Evolutionary conservation across 2,797 vertebrate genomes (phyloP).

Genomic region (Cyclura pinguis): DNA sequence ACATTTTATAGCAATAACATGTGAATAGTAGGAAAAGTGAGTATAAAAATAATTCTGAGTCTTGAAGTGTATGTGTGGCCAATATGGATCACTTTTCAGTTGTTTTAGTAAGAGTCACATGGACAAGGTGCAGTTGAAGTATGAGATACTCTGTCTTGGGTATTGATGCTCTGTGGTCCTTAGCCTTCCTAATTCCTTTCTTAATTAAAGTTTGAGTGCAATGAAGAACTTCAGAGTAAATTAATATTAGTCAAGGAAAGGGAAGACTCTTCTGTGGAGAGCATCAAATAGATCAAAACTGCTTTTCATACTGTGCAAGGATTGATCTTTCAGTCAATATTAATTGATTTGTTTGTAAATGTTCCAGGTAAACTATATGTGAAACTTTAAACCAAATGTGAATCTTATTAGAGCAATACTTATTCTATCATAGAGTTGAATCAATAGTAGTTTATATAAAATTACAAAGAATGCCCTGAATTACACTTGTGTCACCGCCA

Average conservation of each 20-base stretch:
- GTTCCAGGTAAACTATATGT: slow-evolving; percentile 65
- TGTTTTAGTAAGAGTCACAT: slow-evolving; percentile 79
- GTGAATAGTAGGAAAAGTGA: not conserved
- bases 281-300: slow-evolving; percentile 68
- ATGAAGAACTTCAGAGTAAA: slow-evolving; percentile 75
- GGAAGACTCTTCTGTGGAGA: slow-evolving; percentile 62
- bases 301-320: slow-evolving; percentile 73
- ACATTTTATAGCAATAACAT: not conserved
- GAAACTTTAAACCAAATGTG: slow-evolving; percentile 67
- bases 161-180: slow-evolving; percentile 73
- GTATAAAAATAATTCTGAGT: slow-evolving; percentile 71
- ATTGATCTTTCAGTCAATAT: slow-evolving; percentile 71
- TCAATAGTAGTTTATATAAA: slow-evolving; percentile 64
- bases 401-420: slow-evolving; percentile 71
- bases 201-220: slow-evolving; percentile 76
- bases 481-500: too few species aligned
- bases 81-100: slow-evolving; percentile 74
- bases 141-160: slow-evolving; percentile 59
- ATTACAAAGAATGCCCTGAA: slow-evolving; percentile 4
- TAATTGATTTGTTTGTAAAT: slow-evolving; percentile 69
- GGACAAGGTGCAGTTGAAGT: slow-evolving; percentile 63
- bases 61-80: slow-evolving; percentile 75
- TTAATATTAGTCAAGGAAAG: slow-evolving; percentile 75
- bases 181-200: slow-evolving; percentile 66
- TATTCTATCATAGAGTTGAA: slow-evolving; percentile 65